Evolutionary conservation across 2,113 vertebrate genomes (phyloP).

Genomic region (Cheilinus undulatus): DNA sequence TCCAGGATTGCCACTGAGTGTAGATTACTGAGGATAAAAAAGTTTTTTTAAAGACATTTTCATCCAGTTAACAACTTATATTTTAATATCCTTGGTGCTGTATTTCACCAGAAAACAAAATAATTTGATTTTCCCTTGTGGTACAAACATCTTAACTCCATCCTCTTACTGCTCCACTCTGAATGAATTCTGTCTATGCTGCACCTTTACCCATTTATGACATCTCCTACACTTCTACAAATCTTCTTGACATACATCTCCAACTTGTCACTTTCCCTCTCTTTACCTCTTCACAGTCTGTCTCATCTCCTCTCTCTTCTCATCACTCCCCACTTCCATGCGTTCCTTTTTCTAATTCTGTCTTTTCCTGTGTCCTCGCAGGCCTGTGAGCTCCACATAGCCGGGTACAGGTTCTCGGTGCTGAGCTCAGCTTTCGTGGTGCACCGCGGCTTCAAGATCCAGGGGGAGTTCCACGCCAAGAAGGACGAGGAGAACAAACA

Average conservation of each 20-base stretch:
- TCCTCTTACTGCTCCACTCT: too few relatives aligned
- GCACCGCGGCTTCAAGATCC: slow-evolving; percentile 91
- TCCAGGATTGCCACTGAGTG: too few relatives aligned
- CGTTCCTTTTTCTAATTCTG: not conserved
- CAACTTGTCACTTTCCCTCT: not conserved
- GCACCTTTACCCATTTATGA: too few relatives aligned
- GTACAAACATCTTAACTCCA: too few relatives aligned
- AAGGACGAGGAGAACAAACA: slow-evolving; percentile 92
- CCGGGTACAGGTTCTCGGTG: slow-evolving; percentile 89
- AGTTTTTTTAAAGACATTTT: too few relatives aligned
- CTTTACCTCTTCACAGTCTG: not conserved
- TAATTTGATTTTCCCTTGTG: too few relatives aligned
- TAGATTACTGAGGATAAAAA: too few relatives aligned
- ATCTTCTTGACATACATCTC: not conserved
- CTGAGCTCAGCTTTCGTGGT: slow-evolving; percentile 91
- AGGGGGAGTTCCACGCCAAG: slow-evolving; percentile 89
- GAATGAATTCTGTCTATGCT: too few relatives aligned
- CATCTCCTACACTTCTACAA: too few relatives aligned
- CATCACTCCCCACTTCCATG: not conserved
- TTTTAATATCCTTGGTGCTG: too few relatives aligned
- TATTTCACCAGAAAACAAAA: too few relatives aligned
- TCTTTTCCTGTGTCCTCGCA: slow-evolving; percentile 48
- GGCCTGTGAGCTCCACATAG: slow-evolving; percentile 92
- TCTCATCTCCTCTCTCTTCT: not conserved
- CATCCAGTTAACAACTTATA: too few relatives aligned